Evolutionary conservation across 2,888 invertebrate genomes (phyloP).

Genomic region (Panopea generosa): DNA sequence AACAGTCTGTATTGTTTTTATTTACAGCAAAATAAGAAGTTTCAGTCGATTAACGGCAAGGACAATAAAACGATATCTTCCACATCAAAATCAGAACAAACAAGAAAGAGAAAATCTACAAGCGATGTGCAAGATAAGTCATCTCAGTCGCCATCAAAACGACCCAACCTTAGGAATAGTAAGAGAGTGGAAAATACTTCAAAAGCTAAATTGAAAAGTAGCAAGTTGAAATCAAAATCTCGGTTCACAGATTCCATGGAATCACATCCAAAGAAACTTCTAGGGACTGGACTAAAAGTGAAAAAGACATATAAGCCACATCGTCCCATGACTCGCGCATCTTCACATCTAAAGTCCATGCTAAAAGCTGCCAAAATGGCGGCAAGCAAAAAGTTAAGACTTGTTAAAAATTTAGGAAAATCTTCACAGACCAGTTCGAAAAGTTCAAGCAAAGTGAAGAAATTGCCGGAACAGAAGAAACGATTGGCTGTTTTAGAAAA

Average conservation of each 20-base stretch:
- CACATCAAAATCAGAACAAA: constrained; percentile 7
- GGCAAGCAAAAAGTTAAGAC: constrained; percentile 55
- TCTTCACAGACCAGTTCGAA: constrained; percentile 23
- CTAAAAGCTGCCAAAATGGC: constrained; percentile 61
- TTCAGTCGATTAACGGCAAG: no score
- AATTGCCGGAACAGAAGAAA: constrained; percentile 56
- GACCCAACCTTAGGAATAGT: constrained; percentile 22
- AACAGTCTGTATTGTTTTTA: no score
- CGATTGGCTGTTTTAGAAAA: constrained; percentile 23
- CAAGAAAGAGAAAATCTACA: constrained; percentile 48
- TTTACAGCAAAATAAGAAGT: no score
- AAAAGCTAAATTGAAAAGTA: constrained; percentile 27
- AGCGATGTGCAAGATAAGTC: constrained; percentile 23
- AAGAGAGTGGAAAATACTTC: constrained; percentile 19
- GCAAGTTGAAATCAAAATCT: constrained; percentile 6
- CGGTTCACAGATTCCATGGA: constrained; percentile 27
- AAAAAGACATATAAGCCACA: constrained; percentile 56
- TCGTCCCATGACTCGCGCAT: constrained; percentile 57
- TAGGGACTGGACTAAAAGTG: constrained; percentile 22
- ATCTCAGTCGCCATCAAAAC: constrained; percentile 32
- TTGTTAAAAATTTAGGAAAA: constrained; percentile 17
- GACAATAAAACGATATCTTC: neutral
- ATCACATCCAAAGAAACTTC: constrained; percentile 52
- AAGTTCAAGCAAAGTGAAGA: constrained; percentile 46
- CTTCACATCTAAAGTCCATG: constrained; percentile 54